Evolutionary conservation across 2,113 vertebrate species (phyloP).

Genomic region (Gopherus evgoodei): DNA sequence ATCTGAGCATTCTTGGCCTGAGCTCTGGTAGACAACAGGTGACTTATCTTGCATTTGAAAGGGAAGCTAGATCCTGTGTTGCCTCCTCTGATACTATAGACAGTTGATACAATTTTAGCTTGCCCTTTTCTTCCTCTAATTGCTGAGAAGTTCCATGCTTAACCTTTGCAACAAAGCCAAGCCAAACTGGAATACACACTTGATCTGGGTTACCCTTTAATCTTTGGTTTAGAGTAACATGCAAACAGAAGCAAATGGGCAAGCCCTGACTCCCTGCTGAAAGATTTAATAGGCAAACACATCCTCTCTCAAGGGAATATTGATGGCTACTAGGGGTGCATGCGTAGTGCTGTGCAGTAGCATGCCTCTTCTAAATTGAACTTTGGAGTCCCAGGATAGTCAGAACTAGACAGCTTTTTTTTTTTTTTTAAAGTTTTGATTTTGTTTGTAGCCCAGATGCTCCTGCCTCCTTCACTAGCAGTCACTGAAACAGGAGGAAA

Average conservation of each 20-base stretch:
- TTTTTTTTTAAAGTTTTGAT: not conserved
- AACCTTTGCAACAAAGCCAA: not conserved
- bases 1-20: constrained; percentile 43
- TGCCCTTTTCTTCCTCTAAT: constrained; percentile 33
- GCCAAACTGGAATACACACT: not conserved
- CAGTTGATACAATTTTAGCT: constrained; percentile 23
- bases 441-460: not conserved
- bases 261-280: not conserved
- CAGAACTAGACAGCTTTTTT: not conserved
- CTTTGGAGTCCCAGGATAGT: not conserved
- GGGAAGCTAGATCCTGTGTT: fast-evolving
- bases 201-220: constrained; percentile 27
- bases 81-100: not conserved
- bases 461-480: not conserved
- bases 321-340: constrained; percentile 11
- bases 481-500: not conserved
- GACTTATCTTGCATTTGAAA: constrained; percentile 63
- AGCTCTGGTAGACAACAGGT: constrained; percentile 63
- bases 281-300: not conserved
- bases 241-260: not conserved
- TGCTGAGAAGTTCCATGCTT: not conserved
- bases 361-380: not conserved
- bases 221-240: constrained; percentile 28
- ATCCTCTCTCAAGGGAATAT: constrained; percentile 2
- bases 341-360: not conserved